Conservation (phyloP, 92 coral and sea anemone species). For the Anthopleura xanthogrammica region DNA sequence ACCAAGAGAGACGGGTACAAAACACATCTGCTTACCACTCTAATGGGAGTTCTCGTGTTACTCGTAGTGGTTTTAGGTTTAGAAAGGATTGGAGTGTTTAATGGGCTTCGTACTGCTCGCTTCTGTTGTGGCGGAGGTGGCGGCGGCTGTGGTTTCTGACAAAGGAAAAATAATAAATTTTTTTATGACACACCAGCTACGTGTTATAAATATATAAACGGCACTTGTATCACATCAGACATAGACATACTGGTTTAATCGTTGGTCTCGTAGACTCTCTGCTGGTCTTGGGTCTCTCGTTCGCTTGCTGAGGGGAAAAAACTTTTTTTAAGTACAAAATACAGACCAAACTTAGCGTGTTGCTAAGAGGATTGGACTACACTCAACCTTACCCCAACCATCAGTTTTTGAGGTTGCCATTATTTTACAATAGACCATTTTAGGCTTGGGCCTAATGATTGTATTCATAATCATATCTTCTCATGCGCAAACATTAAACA, state of each 20-base stretch:
- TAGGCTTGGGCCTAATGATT: no score
- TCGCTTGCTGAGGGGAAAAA: neutral
- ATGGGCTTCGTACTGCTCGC: neutral
- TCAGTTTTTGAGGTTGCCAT: no score
- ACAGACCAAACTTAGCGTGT: no score
- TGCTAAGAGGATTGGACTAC: no score
- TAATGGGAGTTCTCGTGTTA: neutral
- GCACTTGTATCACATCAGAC: no score
- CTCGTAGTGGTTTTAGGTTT: neutral
- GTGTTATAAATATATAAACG: no score
- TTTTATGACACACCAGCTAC: neutral
- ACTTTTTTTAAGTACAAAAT: neutral
- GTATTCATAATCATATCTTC: no score
- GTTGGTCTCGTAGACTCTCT: neutral
- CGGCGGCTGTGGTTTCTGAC: constrained; percentile 17
- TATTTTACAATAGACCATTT: no score
- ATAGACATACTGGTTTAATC: neutral
- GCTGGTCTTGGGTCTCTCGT: neutral
- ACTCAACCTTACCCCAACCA: no score
- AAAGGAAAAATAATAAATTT: neutral
- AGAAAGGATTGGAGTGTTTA: neutral
- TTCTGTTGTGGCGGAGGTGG: neutral
- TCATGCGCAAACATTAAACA: no score
- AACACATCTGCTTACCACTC: neutral
- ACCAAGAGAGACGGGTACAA: neutral